These are phyloP conservation scores for Glaucidium brasilianum DNA, from an alignment of 2,113 vertebrate genomes.

Conservation along the genomic window DNA sequence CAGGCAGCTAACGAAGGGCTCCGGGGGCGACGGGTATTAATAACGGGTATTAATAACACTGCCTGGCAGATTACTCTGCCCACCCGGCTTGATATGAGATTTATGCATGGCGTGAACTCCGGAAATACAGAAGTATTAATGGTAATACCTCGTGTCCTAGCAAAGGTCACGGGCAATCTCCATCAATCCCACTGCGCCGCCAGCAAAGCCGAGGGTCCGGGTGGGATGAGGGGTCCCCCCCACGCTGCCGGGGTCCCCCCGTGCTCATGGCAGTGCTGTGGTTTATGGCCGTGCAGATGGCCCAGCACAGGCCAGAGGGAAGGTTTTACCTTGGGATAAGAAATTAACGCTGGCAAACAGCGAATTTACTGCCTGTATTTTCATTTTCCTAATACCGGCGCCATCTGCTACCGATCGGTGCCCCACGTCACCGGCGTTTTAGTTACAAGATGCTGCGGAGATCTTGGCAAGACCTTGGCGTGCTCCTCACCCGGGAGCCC, in stretches of 20 bases:
- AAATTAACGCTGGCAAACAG: constrained; percentile 81
- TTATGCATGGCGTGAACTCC: constrained; percentile 31
- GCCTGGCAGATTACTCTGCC: constrained; percentile 49
- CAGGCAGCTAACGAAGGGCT: background rate
- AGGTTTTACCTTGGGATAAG: constrained; percentile 76
- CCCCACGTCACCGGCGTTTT: background rate
- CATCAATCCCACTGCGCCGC: constrained; percentile 57
- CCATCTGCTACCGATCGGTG: constrained; percentile 84
- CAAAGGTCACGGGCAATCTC: constrained; percentile 73
- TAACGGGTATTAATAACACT: background rate
- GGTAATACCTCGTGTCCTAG: constrained; percentile 66
- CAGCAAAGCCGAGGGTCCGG: background rate
- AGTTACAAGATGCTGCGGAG: background rate
- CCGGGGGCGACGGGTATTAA: background rate
- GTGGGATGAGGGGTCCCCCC: background rate
- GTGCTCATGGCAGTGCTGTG: background rate
- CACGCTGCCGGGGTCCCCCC: background rate
- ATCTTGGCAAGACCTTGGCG: background rate
- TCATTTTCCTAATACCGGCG: constrained; percentile 78
- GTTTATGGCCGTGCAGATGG: constrained; percentile 77
- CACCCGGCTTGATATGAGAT: constrained; percentile 45
- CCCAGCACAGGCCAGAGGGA: constrained; percentile 69
- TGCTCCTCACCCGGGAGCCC: background rate
- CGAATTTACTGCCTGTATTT: constrained; percentile 81
- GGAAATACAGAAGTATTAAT: constrained; percentile 65